A percentile compares a stretch with the other conserved stretches of the same genome.
These are phyloP conservation scores for Budorcas taxicolor DNA, from an alignment of 2,113 vertebrate genomes.

Conservation along the genomic window DNA sequence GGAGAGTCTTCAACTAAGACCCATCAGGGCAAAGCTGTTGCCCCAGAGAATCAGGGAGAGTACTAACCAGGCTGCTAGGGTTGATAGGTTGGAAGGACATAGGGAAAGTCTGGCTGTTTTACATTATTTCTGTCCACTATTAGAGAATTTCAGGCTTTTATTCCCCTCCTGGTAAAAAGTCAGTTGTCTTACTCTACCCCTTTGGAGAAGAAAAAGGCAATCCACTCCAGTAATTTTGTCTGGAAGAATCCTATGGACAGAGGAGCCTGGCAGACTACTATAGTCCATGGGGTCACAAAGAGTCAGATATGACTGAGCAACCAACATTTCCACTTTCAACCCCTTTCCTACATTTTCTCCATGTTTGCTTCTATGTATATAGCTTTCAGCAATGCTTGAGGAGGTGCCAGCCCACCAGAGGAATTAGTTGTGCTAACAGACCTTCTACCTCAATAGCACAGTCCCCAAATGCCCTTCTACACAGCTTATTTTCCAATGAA, in stretches of 20 bases:
- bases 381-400: background rate
- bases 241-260: background rate
- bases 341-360: background rate
- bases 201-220: background rate
- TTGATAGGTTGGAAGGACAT: background rate
- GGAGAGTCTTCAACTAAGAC: background rate
- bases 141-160: conserved; percentile 1
- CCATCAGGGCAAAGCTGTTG: background rate
- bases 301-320: background rate
- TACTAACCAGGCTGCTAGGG: background rate
- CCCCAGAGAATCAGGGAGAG: background rate
- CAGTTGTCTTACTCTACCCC: background rate
- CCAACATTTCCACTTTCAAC: background rate
- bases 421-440: background rate
- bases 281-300: background rate
- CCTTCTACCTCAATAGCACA: background rate
- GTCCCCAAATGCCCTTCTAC: background rate
- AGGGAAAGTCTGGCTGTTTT: background rate
- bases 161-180: background rate
- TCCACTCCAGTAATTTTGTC: background rate
- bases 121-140: background rate
- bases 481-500: background rate
- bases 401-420: background rate
- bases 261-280: background rate
- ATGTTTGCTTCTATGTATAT: background rate